Base-by-base conservation (phyloP, 2,797 vertebrate species). In the Platyrinchus mystaceus region DNA sequence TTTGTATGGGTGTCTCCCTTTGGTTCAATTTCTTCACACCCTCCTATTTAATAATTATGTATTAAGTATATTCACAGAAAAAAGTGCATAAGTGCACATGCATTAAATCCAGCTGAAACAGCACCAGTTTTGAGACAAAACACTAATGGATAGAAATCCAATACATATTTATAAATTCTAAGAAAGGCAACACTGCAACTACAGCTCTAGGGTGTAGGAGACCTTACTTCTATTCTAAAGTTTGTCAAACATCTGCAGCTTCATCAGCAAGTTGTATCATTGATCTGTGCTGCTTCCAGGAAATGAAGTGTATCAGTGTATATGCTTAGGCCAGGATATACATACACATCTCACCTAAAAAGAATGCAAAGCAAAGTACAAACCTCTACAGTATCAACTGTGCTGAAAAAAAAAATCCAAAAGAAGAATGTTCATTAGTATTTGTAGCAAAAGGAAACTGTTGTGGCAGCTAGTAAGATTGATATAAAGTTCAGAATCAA, bases 21-120 rank as follows among this genome's bases (percentile, higher is more conserved):
- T 47, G 22, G 43, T 89, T 93, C 81, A 53, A 27, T 84, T 95
- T 96, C 71, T 93, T 93, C 90, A 84, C 66, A 36, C 11, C 5
- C 11, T 4, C 7, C 20, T 30, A 49, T 87, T 96, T 93, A 95
- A 91, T 92, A 97, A 96, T 95, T 96, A 36, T 78, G 7, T 93
- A 96, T 95, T 95, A 94, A 93, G 74, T 87, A 86, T 79, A 81
- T 92, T 97, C 56, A 22, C 47, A 53, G 76, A 32, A 47, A 43
- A 89, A 89, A 88, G 87, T 14, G 43, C 10, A 5, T 50, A 24
- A 56, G 64, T 21, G 5, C 41, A 50, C 32, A 37, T 69, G 56
- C 62, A 91, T 96, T 76, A 93, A 90, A 92, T 83, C 86, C 94
- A 96, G 94, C 93, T 96, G 96, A 93, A 96, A 93, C 21, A 83